Evolutionary conservation across 2,113 vertebrate genomes (phyloP).

Genomic region (Boleophthalmus pectinirostris): DNA sequence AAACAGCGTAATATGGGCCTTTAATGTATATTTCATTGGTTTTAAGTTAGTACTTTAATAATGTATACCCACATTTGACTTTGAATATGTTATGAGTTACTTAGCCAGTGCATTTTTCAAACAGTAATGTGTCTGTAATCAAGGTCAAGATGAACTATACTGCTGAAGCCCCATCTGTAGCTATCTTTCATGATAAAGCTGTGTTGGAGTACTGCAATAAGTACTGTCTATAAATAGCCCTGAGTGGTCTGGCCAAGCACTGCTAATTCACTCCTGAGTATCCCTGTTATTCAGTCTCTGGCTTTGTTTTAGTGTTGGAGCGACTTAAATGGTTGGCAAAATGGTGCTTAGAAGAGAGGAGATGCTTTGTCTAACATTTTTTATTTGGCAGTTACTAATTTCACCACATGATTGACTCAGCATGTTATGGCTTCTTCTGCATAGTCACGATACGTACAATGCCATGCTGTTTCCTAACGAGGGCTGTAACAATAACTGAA

Average conservation of each 20-base stretch:
- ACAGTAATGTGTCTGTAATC: neutral
- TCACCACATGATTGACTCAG: neutral
- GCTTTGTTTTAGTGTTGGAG: constrained; percentile 57
- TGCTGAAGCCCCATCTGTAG: constrained; percentile 20
- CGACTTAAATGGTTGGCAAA: constrained; percentile 15
- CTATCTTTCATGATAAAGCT: constrained; percentile 39
- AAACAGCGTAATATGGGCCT: too few relatives aligned
- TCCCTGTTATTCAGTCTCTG: constrained; percentile 28
- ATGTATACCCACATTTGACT: neutral
- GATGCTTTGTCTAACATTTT: neutral
- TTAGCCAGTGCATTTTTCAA: constrained; percentile 5
- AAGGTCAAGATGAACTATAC: constrained; percentile 11
- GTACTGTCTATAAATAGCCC: constrained; percentile 61
- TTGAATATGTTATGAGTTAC: neutral
- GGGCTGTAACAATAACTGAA: too few relatives aligned
- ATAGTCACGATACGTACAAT: neutral
- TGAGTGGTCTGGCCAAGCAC: constrained; percentile 46
- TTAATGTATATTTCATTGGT: neutral
- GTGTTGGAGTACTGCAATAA: constrained; percentile 36
- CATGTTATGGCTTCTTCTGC: neutral
- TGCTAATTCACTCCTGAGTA: constrained; percentile 38
- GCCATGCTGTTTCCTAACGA: constrained; percentile 65
- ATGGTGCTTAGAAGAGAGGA: constrained; percentile 6
- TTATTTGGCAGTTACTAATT: neutral
- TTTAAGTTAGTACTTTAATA: neutral